Evolutionary conservation across 2,797 vertebrate species (phyloP).

Genomic region (Trematomus bernacchii): DNA sequence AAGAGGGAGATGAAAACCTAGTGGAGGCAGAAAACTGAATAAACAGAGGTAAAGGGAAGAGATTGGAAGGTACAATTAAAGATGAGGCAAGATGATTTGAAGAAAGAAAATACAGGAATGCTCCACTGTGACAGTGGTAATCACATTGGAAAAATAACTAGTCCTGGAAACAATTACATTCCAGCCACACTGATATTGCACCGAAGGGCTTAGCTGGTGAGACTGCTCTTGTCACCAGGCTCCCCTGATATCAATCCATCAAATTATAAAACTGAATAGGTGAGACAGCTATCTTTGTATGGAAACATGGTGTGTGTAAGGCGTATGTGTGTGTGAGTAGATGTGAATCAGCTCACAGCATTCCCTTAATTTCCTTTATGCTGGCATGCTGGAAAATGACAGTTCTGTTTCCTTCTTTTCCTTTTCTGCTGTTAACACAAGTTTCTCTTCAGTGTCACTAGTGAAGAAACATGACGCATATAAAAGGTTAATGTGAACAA

Average conservation of each 20-base stretch:
- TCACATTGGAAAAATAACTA: conserved; percentile 61
- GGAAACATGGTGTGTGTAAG: conserved; percentile 24
- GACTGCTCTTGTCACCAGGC: conserved; percentile 48
- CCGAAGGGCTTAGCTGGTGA: conserved; percentile 48
- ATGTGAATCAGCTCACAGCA: conserved; percentile 30
- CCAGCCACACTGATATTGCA: conserved; percentile 51
- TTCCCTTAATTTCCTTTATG: conserved; percentile 62
- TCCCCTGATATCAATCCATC: conserved; percentile 66
- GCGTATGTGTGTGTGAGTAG: conserved; percentile 6
- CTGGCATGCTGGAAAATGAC: conserved; percentile 63
- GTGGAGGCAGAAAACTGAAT: not conserved
- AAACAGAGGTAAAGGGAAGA: not conserved
- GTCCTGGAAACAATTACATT: conserved; percentile 66
- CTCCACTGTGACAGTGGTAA: conserved; percentile 54
- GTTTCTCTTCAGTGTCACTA: conserved; percentile 59
- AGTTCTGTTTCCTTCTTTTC: conserved; percentile 47
- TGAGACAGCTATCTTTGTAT: conserved; percentile 60
- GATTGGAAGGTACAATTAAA: not conserved
- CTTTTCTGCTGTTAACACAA: conserved; percentile 47
- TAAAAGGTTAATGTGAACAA: conserved; percentile 79
- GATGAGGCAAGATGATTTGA: not conserved
- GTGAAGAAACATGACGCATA: conserved; percentile 76
- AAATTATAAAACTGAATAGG: conserved; percentile 60
- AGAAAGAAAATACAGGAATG: conserved; percentile 9
- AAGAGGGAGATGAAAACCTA: not conserved